Conservation (phyloP, 2,888 invertebrate species). For the Atethmia centrago region DNA sequence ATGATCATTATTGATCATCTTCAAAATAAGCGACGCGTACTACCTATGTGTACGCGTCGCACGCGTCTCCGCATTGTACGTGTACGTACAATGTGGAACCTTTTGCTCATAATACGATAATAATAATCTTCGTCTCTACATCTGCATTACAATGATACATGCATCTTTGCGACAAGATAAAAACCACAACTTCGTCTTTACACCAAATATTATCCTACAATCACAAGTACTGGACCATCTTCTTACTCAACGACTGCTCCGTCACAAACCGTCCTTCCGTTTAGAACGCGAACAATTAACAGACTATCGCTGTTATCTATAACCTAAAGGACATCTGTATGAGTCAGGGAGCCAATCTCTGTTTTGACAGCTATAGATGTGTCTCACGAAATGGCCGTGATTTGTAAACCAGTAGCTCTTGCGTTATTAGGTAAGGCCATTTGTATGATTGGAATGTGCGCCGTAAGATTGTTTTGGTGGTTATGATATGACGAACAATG, state of each 20-base stretch:
- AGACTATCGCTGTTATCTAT: slow-evolving; percentile 32
- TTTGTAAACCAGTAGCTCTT: slow-evolving; percentile 22
- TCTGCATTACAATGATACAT: background rate
- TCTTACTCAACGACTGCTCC: background rate
- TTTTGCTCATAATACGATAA: background rate
- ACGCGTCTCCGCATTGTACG: too few relatives aligned
- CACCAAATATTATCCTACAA: slow-evolving; percentile 9
- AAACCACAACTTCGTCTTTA: background rate
- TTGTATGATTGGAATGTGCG: slow-evolving; percentile 20
- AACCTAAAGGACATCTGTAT: slow-evolving; percentile 38
- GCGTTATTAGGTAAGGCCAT: slow-evolving; percentile 20
- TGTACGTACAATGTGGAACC: background rate
- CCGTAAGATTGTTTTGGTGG: background rate
- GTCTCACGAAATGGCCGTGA: slow-evolving; percentile 35
- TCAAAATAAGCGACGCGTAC: background rate
- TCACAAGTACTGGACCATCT: background rate
- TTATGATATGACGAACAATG: background rate
- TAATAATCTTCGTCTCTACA: background rate
- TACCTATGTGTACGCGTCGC: too few relatives aligned
- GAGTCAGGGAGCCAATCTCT: slow-evolving; percentile 37
- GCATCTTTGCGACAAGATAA: slow-evolving; percentile 21
- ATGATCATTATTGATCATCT: too few relatives aligned
- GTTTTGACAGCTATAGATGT: slow-evolving; percentile 37
- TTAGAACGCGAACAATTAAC: slow-evolving; percentile 50
- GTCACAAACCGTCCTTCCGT: background rate